Evolutionary conservation across 2,797 vertebrate genomes (phyloP).

Genomic region (Antrozous pallidus): DNA sequence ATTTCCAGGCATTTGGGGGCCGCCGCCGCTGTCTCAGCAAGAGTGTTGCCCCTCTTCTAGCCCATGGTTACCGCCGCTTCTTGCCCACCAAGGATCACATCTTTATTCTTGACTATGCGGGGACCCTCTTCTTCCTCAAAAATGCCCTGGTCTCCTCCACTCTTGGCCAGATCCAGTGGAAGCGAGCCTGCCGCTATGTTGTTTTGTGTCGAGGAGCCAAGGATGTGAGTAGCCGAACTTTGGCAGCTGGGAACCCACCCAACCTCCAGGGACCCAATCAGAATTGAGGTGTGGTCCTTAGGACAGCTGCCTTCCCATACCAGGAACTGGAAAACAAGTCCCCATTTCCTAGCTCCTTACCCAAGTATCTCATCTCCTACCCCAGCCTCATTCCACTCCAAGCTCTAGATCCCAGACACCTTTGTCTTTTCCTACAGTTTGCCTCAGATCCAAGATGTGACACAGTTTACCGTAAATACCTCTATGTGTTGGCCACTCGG

Average conservation of each 20-base stretch:
- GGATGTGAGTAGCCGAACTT: slow-evolving; percentile 76
- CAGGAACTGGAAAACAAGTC: neutral
- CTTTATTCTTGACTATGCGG: slow-evolving; percentile 80
- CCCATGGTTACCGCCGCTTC: slow-evolving; percentile 80
- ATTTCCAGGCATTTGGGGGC: slow-evolving; percentile 80
- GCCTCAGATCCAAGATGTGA: slow-evolving; percentile 81
- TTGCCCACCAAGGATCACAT: slow-evolving; percentile 80
- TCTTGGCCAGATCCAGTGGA: slow-evolving; percentile 77
- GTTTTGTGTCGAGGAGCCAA: slow-evolving; percentile 80
- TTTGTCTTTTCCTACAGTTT: slow-evolving; percentile 71
- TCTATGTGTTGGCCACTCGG: slow-evolving; percentile 81
- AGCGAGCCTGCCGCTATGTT: slow-evolving; percentile 74
- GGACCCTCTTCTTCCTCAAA: slow-evolving; percentile 82
- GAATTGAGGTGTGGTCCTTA: neutral
- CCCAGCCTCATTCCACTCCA: neutral
- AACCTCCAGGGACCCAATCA: neutral
- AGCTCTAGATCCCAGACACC: neutral
- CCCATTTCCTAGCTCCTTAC: neutral
- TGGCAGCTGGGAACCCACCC: neutral
- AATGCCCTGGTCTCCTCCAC: slow-evolving; percentile 74
- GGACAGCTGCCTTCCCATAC: neutral
- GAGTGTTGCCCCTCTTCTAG: slow-evolving; percentile 72
- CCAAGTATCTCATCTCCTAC: neutral
- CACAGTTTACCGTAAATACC: slow-evolving; percentile 77
- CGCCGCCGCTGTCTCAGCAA: slow-evolving; percentile 70